Base-by-base conservation (phyloP, 2,113 vertebrate species). In the Mesembrinibis cayennensis region DNA sequence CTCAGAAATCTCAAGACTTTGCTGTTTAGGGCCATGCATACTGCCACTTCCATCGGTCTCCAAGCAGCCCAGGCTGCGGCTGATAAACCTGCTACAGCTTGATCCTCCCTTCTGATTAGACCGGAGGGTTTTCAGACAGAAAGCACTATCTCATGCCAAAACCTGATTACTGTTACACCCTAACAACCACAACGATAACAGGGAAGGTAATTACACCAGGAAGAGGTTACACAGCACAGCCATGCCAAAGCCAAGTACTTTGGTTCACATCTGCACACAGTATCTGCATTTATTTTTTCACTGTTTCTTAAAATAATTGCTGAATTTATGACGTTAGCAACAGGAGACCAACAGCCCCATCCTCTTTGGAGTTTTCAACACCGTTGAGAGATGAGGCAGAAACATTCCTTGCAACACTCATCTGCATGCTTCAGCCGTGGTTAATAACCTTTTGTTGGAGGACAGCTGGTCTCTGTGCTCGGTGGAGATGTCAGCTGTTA, bases 41-140 rank as follows among this genome's bases (percentile, higher is more conserved):
- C 26, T 45, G 52, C 6, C 40, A 52, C 32, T 55, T 72, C 69
- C 92, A 45, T 8, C 0, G 0, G 38, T 1, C 7, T 7, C 11
- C 1, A 63, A 84, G 72, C 87, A 82, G 77, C 83, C 49, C 80
- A 30, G 20, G 0, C n/a, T 11, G 3, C 0, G 0, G 56, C 58
- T 36, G 23, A 73, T 26, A 8, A 82, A 82, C 38, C 74, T 53
- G 67, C 76, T 26, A 10, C 38, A 65, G 90, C 90, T 32, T 72
- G 84, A 85, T 89, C 80, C 89, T 94, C 78, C 86, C 77, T 80
- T 78, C 73, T 66, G 87, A 94, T 93, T 15, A 91, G 87, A 79
- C 3, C 21, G 12, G 77, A 62, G n/a, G 56, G n/a, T 49, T 69
- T 89, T 91, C 86, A 96, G 92, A 95, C 95, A 97, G 79, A 95